Evolutionary conservation across 2,797 vertebrate genomes (phyloP).

Genomic region (Rhinoraja longicauda): DNA sequence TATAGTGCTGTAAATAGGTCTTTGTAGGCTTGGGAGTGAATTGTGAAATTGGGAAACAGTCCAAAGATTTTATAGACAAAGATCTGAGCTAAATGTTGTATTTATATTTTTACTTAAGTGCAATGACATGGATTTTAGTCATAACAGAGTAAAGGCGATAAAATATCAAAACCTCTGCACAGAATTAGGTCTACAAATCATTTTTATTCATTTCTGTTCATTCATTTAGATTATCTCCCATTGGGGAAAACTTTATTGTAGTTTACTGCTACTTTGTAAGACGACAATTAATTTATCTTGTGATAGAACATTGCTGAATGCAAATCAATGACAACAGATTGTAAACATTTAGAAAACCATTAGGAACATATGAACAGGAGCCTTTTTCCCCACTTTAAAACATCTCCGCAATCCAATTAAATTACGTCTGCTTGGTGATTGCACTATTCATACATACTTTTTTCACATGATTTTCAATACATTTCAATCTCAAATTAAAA

Average conservation of each 20-base stretch:
- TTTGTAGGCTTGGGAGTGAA: too few relatives aligned
- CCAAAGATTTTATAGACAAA: neutral
- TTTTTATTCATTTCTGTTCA: conserved; percentile 7
- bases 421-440: too few relatives aligned
- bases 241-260: neutral
- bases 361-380: too few relatives aligned
- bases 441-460: too few relatives aligned
- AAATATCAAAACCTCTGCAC: neutral
- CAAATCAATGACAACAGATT: too few relatives aligned
- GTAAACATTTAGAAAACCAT: too few relatives aligned
- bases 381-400: too few relatives aligned
- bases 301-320: neutral
- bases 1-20: too few relatives aligned
- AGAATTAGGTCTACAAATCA: neutral
- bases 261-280: neutral
- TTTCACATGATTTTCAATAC: too few relatives aligned
- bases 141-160: neutral
- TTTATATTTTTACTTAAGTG: neutral
- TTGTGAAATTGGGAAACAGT: too few relatives aligned
- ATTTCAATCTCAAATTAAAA: too few relatives aligned
- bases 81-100: neutral
- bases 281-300: neutral
- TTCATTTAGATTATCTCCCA: conserved; percentile 1
- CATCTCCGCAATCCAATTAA: too few relatives aligned
- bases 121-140: conserved; percentile 1